Base-by-base conservation (phyloP, 2,888 invertebrate species). In the Tetheella fluctuosa region DNA sequence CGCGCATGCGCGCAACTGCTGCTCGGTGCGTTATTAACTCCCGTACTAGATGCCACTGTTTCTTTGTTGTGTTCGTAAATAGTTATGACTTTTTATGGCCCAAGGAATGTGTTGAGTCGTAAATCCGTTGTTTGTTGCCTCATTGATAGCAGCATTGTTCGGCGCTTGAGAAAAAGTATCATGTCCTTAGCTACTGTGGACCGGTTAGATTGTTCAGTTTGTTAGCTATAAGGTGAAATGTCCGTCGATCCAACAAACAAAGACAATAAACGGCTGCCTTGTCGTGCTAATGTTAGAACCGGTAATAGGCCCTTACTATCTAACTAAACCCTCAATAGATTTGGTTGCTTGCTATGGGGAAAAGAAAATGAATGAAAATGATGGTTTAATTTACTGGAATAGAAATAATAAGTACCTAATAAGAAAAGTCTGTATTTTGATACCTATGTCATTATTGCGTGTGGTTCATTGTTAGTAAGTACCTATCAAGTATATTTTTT, bases 41-140 rank as follows among this genome's bases (percentile, higher is more conserved):
- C 86, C 85, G 87, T 88, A 89, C 86, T 87, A 88, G 80, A 79
- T 86, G 81, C 88, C 79, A 79, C 86, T 82, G 84, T 84, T 86
- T 86, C 89, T 91, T 91, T 91, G 91, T 91, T 89, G 84, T 84
- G 83, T 78, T 81, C 80, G 83, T 88, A 86, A 89, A 90, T 89
- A 91, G 88, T 89, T 90, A 89, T 86, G 82, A 83, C 88, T 85
- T 84, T 90, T 90, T 89, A 90, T 87, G 85, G 84, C 77, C 77
- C 70, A 74, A 77, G 83, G 84, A 84, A 86, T 85, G 89, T 85
- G 87, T 84, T 77, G 82, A 82, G 81, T 88, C 83, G 84, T 90
- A 88, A 88, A 88, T 80, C 82, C 80, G 80, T 77, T 83, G 85
- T 83, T 84, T 84, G 76, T 75, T 74, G 83, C 73, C 81, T 79